Evolutionary conservation across 2,888 invertebrate species (phyloP), one percentile per base, ranked within the genome.

Genomic region (Protodeltote pygarga): DNA sequence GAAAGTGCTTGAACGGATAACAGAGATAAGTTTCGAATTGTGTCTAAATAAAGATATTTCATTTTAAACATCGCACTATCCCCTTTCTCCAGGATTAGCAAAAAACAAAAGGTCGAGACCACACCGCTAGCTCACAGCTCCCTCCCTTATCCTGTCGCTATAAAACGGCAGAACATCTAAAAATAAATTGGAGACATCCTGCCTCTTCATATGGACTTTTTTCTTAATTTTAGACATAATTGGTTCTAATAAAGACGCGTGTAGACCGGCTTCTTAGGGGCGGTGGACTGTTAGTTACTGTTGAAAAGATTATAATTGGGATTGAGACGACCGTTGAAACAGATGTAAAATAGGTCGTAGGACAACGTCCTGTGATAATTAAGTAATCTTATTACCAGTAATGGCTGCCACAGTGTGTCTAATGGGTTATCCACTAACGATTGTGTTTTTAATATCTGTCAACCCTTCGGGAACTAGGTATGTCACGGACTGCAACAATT

Each of bases 121-220:
- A 49, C 48, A 63, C 31, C 51, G 35, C 49, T 35, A 49, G 53
- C 45, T 61, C 61, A 51, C 44, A 52, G 71, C 60, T 51, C 54
- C 45, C 50, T 14, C 46, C 53, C 53, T 62, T 53, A 64, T 67
- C 57, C 70, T 58, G 62, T 53, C 48, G 50, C 65, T 51, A 47
- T 57, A 47, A 54, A 49, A 62, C 58, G 29, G 59, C 57, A 50
- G 45, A 46, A 49, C 38, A 39, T 62, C 75, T 71, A 68, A 67
- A 71, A 68, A 68, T 78, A 78, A 71, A 69, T 63, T 67, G 52
- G 57, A 67, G 70, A 74, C 79, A 75, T 78, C 77, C 79, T 73
- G 73, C 64, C 69, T 59, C 57, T 65, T 69, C 27, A 49, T 29
- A 49, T 11, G 47, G 38, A 50, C 47, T 47, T 67, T 63, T 66